Evolutionary conservation across 1,140 invertebrate species (phyloP).

Genomic region (Pinna nobilis): DNA sequence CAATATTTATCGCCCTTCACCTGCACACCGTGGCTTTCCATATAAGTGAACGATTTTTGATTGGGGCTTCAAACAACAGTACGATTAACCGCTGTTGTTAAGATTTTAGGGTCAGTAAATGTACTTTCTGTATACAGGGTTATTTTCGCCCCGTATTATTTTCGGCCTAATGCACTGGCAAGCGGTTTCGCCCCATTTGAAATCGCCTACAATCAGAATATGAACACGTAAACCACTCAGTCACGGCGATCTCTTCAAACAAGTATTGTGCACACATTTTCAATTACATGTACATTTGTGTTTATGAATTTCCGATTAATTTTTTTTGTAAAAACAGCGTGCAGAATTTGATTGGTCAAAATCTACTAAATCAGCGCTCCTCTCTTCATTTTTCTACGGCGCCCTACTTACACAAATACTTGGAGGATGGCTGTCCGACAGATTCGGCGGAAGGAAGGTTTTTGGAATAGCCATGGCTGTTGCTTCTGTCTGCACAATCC

Average conservation of each 20-base stretch:
- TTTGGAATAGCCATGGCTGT: slow-evolving; percentile 62
- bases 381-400: slow-evolving; percentile 74
- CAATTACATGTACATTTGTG: background rate
- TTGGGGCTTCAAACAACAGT: no score
- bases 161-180: no score
- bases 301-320: background rate
- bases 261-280: background rate
- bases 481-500: slow-evolving; percentile 60
- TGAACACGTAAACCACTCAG: background rate
- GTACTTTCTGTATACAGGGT: no score
- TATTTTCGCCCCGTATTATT: no score
- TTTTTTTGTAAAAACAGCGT: slow-evolving; percentile 53
- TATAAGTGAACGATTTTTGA: no score
- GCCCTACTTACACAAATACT: slow-evolving; percentile 73
- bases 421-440: slow-evolving; percentile 72
- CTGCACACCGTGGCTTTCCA: no score
- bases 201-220: no score
- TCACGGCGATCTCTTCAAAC: no score
- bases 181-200: no score
- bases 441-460: slow-evolving; percentile 72
- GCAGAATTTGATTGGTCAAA: slow-evolving; percentile 72
- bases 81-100: no score
- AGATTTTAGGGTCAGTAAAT: no score
- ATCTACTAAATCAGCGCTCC: slow-evolving; percentile 67
- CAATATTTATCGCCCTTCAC: no score